These are phyloP conservation scores for Acanthurus tractus DNA, from an alignment of 2,797 vertebrate species.

Conservation along the genomic window DNA sequence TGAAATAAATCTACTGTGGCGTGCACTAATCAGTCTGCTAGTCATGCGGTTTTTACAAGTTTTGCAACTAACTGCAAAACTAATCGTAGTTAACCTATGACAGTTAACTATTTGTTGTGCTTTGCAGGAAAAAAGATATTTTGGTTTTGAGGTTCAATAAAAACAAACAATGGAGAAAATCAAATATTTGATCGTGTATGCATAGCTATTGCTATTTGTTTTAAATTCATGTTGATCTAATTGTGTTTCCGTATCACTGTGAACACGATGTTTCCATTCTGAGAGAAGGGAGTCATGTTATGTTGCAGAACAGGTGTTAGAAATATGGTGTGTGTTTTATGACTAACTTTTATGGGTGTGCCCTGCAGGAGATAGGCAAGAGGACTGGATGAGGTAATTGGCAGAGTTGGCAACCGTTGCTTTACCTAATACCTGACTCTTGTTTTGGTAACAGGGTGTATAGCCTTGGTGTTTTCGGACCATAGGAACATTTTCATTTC, in stretches of 20 bases:
- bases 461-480: too few relatives aligned
- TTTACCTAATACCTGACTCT: constrained; percentile 51
- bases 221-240: not conserved
- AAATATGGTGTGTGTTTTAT: constrained; percentile 60
- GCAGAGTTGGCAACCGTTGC: constrained; percentile 43
- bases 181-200: not conserved
- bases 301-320: constrained; percentile 30
- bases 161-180: not conserved
- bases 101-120: constrained; percentile 31
- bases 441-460: constrained; percentile 24
- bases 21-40: constrained; percentile 25
- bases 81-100: constrained; percentile 17
- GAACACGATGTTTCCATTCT: constrained; percentile 21
- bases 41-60: constrained; percentile 35
- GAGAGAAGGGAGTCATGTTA: constrained; percentile 8
- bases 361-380: constrained; percentile 44
- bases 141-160: not conserved
- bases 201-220: not conserved
- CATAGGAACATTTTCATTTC: too few relatives aligned
- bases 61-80: constrained; percentile 46
- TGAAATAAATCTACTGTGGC: constrained; percentile 27
- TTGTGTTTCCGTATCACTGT: not conserved
- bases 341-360: constrained; percentile 55
- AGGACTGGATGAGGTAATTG: constrained; percentile 58
- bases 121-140: constrained; percentile 26